Base-by-base conservation (phyloP, 1,140 invertebrate species). In the Achroia grisella region DNA sequence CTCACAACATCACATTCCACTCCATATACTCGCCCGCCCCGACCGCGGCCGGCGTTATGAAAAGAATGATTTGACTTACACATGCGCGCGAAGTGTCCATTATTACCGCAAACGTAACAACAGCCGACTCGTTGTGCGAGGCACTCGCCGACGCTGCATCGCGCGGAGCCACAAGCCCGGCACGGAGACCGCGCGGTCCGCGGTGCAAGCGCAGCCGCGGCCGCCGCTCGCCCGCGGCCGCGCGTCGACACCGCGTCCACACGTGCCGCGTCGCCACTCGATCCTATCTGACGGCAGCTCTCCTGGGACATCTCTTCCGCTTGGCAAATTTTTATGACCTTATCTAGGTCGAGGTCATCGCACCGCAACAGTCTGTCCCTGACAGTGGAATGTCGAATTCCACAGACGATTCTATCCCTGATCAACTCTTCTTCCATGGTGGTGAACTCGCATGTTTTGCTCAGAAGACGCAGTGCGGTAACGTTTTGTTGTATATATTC, bases 271-370 rank as follows among this genome's bases (percentile, higher is more conserved):
- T 4, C 23, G 9, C 27, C 23, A 8, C 10, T 11, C 8, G 28
- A 10, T 6, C 17, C 28, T 11, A 41, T 12, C 8, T n/a, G 3
- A 5, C 27, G n/a, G n/a, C 23, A 2, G 15, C 31, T 33, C 6
- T 50, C 48, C 2, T 32, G 12, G 8, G 52, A 50, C 30, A 61
- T 51, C 28, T 57, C 48, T 8, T 48, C 42, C 10, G 45, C 52
- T 39, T 57, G 55, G 27, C 55, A 62, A 2, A 62, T 58, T 40
- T 57, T 54, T 13, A 57, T 39, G 10, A 52, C 48, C 30, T 51
- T 46, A 11, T 39, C 48, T 14, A 56, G 30, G 9, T 34, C 54
- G 10, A 62, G 44, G 11, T 53, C 54, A 2, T 54, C 45, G 1
- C 34, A 34, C 28, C 51, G 30, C 2, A 62, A 27, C 17, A 62